Evolutionary conservation across 1,140 invertebrate species (phyloP).

Genomic region (Cheumatopsyche charites): DNA sequence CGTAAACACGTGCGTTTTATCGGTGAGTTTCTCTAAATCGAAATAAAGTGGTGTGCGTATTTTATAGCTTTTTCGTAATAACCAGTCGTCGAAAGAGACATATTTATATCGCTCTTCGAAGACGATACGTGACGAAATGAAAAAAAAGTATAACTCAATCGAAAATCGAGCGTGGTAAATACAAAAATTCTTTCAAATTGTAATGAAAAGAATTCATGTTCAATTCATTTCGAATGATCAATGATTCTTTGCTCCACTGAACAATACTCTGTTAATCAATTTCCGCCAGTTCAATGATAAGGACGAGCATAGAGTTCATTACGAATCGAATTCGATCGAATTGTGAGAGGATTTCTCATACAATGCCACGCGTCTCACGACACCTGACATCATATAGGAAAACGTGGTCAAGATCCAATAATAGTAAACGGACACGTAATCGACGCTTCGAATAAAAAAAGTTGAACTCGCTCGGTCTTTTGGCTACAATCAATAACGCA

Average conservation of each 20-base stretch:
- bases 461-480: not conserved
- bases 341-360: slow-evolving; percentile 28
- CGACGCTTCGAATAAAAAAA: not conserved
- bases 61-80: too few relatives aligned
- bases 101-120: not conserved
- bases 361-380: slow-evolving; percentile 38
- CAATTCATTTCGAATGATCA: too few relatives aligned
- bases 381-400: slow-evolving; percentile 39
- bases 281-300: too few relatives aligned
- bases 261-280: too few relatives aligned
- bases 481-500: slow-evolving; percentile 8
- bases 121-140: not conserved
- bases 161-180: too few relatives aligned
- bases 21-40: too few relatives aligned
- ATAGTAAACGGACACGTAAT: not conserved
- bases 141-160: too few relatives aligned
- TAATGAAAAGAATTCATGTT: too few relatives aligned
- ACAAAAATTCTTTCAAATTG: too few relatives aligned
- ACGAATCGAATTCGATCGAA: slow-evolving; percentile 19
- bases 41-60: too few relatives aligned
- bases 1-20: not conserved
- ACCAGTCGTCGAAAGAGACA: not conserved
- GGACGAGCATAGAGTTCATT: too few relatives aligned
- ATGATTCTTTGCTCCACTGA: too few relatives aligned
- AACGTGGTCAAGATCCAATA: slow-evolving; percentile 25